Conservation (phyloP, 2,113 vertebrate genomes). For the Peromyscus polionotus region DNA sequence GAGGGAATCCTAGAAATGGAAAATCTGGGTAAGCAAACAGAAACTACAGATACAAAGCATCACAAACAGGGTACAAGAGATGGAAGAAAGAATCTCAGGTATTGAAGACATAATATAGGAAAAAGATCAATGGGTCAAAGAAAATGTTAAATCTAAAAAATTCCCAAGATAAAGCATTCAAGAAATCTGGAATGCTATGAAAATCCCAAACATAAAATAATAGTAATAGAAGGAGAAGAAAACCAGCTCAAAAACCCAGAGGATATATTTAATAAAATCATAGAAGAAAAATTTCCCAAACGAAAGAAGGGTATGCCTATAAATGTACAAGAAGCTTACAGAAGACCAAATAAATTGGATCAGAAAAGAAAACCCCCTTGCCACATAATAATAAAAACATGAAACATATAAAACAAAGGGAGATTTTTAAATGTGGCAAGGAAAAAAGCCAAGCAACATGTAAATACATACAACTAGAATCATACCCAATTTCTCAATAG, state of each 20-base stretch:
- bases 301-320: not conserved
- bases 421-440: not conserved
- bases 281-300: not conserved
- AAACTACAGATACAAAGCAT: not conserved
- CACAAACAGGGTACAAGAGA: not conserved
- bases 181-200: not conserved
- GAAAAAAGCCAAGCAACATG: not conserved
- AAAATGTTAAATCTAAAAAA: not conserved
- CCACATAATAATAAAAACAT: not conserved
- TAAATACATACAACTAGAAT: not conserved
- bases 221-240: not conserved
- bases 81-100: not conserved
- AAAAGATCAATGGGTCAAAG: not conserved
- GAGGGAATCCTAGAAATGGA: not conserved
- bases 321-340: not conserved
- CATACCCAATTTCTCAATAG: not conserved
- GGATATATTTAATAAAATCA: not conserved
- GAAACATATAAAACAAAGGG: not conserved
- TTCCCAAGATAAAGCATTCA: not conserved
- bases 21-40: not conserved
- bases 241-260: not conserved
- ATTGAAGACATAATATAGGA: not conserved
- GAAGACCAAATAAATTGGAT: not conserved
- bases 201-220: not conserved
- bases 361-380: not conserved